These are phyloP conservation scores for Chironomus tepperi DNA, from an alignment of 1,140 invertebrate genomes.

Conservation along the genomic window DNA sequence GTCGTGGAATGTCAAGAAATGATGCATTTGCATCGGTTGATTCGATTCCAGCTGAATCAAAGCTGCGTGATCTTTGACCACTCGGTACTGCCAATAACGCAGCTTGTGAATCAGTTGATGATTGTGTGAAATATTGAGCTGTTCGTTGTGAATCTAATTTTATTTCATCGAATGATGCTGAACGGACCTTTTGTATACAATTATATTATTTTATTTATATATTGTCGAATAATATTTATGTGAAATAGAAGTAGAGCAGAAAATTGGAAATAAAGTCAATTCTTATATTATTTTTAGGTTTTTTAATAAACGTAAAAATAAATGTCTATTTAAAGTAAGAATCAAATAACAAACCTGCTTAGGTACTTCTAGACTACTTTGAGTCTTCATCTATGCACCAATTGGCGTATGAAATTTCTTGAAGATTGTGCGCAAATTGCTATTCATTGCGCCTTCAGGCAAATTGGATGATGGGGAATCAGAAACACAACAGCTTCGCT, in stretches of 20 bases:
- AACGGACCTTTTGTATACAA: slow-evolving; percentile 45
- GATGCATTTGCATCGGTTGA: slow-evolving; percentile 47
- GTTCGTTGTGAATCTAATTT: slow-evolving; percentile 62
- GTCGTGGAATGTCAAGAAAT: slow-evolving; percentile 56
- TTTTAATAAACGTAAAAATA: neutral
- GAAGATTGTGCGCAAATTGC: slow-evolving; percentile 69
- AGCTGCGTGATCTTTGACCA: slow-evolving; percentile 59
- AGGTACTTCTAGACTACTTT: slow-evolving; percentile 78
- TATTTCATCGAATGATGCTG: slow-evolving; percentile 81
- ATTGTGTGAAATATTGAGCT: slow-evolving; percentile 40
- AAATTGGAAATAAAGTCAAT: neutral
- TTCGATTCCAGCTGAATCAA: slow-evolving; percentile 61
- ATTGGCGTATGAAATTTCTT: slow-evolving; percentile 77
- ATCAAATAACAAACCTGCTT: slow-evolving; percentile 56
- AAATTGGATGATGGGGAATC: neutral
- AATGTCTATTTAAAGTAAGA: slow-evolving; percentile 11
- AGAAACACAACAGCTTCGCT: neutral
- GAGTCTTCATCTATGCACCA: slow-evolving; percentile 80
- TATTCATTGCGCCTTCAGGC: slow-evolving; percentile 16
- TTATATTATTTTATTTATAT: neutral
- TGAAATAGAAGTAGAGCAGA: too few species aligned
- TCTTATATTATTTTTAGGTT: neutral
- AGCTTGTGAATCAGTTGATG: slow-evolving; percentile 38
- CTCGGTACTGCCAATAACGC: slow-evolving; percentile 53
- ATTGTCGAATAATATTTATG: too few species aligned